A percentile compares a stretch with the other conserved stretches of the same genome.
Evolutionary conservation across 2,797 vertebrate genomes (phyloP).

Genomic region (Vespertilio murinus): DNA sequence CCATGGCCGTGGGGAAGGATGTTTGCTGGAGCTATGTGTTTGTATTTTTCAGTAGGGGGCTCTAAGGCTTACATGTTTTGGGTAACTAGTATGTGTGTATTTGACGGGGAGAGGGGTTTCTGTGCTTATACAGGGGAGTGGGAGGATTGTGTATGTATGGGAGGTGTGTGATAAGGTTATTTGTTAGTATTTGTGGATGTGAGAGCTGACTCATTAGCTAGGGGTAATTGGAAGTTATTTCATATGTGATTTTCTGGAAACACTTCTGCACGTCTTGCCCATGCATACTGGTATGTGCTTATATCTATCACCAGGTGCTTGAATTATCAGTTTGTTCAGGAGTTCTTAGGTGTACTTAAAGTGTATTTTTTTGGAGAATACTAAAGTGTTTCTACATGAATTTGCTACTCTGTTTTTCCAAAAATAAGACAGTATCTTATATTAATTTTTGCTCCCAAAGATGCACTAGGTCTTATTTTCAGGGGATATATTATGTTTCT

Average conservation of each 20-base stretch:
- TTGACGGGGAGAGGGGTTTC: not conserved
- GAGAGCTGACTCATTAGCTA: not conserved
- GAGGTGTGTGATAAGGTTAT: not conserved
- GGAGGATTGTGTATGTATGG: not conserved
- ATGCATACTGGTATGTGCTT: not conserved
- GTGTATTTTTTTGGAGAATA: not conserved
- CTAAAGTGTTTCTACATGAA: not conserved
- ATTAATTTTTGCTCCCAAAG: too few species aligned
- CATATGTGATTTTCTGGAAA: not conserved
- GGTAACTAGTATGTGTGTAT: not conserved
- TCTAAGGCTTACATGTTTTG: not conserved
- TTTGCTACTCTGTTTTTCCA: too few species aligned
- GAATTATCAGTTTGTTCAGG: not conserved
- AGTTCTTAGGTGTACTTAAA: not conserved
- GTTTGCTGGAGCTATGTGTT: too few species aligned
- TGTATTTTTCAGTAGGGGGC: not conserved
- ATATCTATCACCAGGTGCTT: too few species aligned
- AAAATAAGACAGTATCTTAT: too few species aligned
- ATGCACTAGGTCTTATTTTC: too few species aligned
- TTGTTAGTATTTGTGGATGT: not conserved
- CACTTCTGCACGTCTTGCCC: not conserved
- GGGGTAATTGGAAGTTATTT: not conserved
- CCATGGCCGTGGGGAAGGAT: too few species aligned
- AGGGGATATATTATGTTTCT: too few species aligned
- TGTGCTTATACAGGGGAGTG: not conserved